Conservation (phyloP, 2,888 invertebrate genomes). For the Meganola albula region DNA sequence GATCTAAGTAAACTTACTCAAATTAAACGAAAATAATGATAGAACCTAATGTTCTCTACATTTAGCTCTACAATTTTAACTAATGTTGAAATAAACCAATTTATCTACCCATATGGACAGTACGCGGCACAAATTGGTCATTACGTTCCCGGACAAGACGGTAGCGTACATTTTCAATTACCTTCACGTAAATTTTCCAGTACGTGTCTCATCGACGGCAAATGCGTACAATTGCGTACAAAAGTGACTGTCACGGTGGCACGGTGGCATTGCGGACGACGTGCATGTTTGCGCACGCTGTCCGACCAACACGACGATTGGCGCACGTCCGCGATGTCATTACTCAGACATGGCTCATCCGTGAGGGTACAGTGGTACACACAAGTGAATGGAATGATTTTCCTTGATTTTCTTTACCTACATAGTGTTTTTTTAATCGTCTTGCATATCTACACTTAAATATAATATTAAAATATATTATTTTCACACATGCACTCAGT, state of each 20-base stretch:
- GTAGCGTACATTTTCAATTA: constrained; percentile 44
- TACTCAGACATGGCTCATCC: constrained; percentile 45
- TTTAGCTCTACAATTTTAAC: too few relatives aligned
- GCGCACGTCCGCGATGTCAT: constrained; percentile 63
- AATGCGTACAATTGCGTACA: constrained; percentile 29
- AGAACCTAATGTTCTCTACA: too few relatives aligned
- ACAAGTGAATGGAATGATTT: constrained; percentile 28
- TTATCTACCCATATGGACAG: too few relatives aligned
- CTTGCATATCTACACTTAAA: too few relatives aligned
- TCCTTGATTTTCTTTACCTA: too few relatives aligned
- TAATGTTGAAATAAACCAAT: too few relatives aligned
- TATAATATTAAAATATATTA: too few relatives aligned
- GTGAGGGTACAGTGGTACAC: constrained; percentile 33
- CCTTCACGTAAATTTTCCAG: constrained; percentile 48
- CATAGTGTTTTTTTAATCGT: too few relatives aligned
- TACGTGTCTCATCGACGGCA: constrained; percentile 39
- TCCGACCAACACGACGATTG: constrained; percentile 47
- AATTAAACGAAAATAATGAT: too few relatives aligned
- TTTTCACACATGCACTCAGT: too few relatives aligned
- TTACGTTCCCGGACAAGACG: constrained; percentile 33
- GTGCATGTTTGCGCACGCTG: constrained; percentile 53
- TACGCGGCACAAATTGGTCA: too few relatives aligned
- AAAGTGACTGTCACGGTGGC: constrained; percentile 26
- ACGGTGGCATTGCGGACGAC: constrained; percentile 21
- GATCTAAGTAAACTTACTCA: too few relatives aligned